Base-by-base conservation (phyloP, 2,888 invertebrate genomes). In the Emesis furor region DNA sequence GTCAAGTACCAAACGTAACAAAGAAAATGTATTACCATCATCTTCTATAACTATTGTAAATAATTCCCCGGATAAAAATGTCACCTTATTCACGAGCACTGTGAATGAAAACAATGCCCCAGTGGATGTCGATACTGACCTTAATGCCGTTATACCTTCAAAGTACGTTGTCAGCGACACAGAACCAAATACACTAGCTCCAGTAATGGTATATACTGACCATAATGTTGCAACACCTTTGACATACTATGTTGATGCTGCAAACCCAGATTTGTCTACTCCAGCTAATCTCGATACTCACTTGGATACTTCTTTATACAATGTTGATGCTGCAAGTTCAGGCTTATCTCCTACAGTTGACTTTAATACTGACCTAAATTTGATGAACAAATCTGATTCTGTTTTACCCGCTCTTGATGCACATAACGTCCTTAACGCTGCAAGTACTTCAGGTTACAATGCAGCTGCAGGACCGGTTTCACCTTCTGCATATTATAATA, bases 1-100 rank as follows among this genome's bases (percentile, higher is more conserved):
- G 71, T 71, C 71, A 71, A 71, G 71, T 71, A 71, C 71, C n/a
- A 71, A 71, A 71, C 71, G 71, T 71, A 71, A 46, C 39, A 71
- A 71, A 71, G 51, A 51, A 51, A 51, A 51, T 51, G 51, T 51
- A 51, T 51, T n/a, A 51, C 12, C 51, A 10, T 51, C 51, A 51
- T 51, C 51, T 51, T 51, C 51, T 51, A 8, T 51, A 14, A 51
- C 51, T 51, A 51, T 51, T 51, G 51, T 51, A 51, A 51, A 51
- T 51, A 51, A 51, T 51, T 51, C 51, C 51, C 51, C 51, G 51
- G 51, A 51, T 51, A 51, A 51, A 51, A 51, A 51, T 51, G 12
- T 51, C 51, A 51, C 51, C 51, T 51, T 51, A 51, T 51, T 12
- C 51, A 51, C 51, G 51, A 51, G 51, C 51, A 12, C 8, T 51